Conservation (phyloP, 2,888 invertebrate species). For the Cistogaster globosa region DNA sequence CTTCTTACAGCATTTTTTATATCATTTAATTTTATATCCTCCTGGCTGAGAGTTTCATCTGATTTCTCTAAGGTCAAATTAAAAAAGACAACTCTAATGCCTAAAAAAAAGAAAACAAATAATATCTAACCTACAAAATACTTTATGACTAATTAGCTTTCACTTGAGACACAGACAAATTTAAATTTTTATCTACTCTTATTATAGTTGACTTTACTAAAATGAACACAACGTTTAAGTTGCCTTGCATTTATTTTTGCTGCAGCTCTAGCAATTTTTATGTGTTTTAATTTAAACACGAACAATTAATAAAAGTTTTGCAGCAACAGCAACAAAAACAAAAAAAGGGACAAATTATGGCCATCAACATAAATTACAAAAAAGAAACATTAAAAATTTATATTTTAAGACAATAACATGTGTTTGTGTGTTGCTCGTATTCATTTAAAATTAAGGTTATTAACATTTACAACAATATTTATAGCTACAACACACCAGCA, state of each 20-base stretch:
- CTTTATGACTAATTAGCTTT: constrained; percentile 44
- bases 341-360: no score
- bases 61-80: constrained; percentile 18
- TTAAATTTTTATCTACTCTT: neutral
- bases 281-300: no score
- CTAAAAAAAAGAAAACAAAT: neutral
- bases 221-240: neutral
- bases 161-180: constrained; percentile 23
- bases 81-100: neutral
- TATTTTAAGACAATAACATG: neutral
- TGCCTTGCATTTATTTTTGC: no score
- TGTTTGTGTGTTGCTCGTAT: neutral
- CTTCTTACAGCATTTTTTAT: no score
- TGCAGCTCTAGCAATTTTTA: no score
- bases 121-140: constrained; percentile 6
- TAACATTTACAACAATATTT: constrained; percentile 35
- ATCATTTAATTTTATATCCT: no score
- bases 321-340: no score
- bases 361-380: no score
- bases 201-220: neutral
- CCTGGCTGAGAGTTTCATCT: neutral
- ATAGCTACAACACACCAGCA: neutral
- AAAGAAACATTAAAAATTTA: no score
- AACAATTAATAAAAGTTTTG: no score
- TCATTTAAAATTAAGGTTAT: constrained; percentile 31